Evolutionary conservation across 1,140 invertebrate species (phyloP).

Genomic region (Drosophila pachea): DNA sequence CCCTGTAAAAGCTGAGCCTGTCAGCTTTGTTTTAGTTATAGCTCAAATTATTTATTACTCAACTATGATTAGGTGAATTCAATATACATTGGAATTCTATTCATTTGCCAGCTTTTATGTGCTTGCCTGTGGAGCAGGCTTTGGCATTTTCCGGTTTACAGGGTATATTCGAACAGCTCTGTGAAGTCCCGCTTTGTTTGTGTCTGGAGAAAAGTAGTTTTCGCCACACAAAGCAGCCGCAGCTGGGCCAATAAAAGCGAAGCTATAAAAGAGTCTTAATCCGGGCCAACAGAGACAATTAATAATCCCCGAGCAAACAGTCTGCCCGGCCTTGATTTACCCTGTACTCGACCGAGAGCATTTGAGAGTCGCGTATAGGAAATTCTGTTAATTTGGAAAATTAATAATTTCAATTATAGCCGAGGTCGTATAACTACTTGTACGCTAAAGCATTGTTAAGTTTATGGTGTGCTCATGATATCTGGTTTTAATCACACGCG

Average conservation of each 20-base stretch:
- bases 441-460: conserved; percentile 50
- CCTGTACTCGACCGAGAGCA: conserved; percentile 1
- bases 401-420: conserved; percentile 31
- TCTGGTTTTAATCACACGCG: conserved; percentile 32
- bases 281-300: conserved; percentile 4
- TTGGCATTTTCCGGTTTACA: background rate
- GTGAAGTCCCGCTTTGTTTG: conserved; percentile 1
- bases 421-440: conserved; percentile 35
- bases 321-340: background rate
- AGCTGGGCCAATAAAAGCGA: conserved; percentile 30
- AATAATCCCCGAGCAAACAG: conserved; percentile 1
- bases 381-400: conserved; percentile 40
- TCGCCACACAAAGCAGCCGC: conserved; percentile 20
- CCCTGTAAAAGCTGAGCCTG: conserved; percentile 3
- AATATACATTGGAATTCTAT: too few species aligned
- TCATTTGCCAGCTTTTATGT: too few species aligned
- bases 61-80: too few species aligned
- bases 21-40: too few species aligned
- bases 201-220: conserved; percentile 9
- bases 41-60: too few species aligned
- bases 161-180: background rate
- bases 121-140: too few species aligned
- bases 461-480: conserved; percentile 42
- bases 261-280: conserved; percentile 36
- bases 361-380: background rate